These are phyloP conservation scores for Liopterus haemorrhoidalis DNA, from an alignment of 2,888 invertebrate species.

Conservation along the genomic window DNA sequence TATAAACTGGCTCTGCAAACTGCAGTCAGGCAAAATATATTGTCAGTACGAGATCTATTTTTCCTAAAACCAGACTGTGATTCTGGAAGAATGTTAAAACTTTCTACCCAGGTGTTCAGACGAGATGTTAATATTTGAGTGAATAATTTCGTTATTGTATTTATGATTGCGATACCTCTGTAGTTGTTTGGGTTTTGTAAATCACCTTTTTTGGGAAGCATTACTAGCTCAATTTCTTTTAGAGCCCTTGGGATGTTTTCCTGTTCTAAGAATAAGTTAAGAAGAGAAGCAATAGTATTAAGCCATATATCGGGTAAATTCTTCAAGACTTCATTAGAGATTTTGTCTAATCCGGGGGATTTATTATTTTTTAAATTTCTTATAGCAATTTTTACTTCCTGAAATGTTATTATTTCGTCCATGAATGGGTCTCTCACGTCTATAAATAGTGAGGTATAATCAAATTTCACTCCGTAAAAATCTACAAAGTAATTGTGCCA, in stretches of 20 bases:
- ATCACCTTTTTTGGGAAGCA: constrained; percentile 6
- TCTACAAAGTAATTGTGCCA: no score
- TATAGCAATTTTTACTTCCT: not conserved
- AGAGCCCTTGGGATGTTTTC: constrained; percentile 2
- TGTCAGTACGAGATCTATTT: constrained; percentile 6
- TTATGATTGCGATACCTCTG: constrained; percentile 4
- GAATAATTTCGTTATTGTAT: constrained; percentile 3
- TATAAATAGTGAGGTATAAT: no score
- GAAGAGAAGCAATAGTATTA: not conserved
- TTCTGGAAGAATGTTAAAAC: constrained; percentile 6
- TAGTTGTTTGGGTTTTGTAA: constrained; percentile 1
- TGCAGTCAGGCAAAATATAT: constrained; percentile 1
- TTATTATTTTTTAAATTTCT: constrained; percentile 5
- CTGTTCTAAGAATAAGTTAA: not conserved
- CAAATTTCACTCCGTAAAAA: no score
- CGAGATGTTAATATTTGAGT: constrained; percentile 1
- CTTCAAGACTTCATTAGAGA: constrained; percentile 2
- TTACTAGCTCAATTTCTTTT: constrained; percentile 1
- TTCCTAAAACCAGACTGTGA: constrained; percentile 8
- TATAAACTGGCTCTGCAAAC: constrained; percentile 1
- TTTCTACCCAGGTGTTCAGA: not conserved
- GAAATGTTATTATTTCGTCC: constrained; percentile 1
- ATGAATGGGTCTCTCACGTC: no score
- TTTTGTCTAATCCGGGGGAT: not conserved
- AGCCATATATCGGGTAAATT: constrained; percentile 7